phyloP scores from a whole-genome alignment of 2,113 vertebrate species.

The Isurus oxyrinchus region DNA sequence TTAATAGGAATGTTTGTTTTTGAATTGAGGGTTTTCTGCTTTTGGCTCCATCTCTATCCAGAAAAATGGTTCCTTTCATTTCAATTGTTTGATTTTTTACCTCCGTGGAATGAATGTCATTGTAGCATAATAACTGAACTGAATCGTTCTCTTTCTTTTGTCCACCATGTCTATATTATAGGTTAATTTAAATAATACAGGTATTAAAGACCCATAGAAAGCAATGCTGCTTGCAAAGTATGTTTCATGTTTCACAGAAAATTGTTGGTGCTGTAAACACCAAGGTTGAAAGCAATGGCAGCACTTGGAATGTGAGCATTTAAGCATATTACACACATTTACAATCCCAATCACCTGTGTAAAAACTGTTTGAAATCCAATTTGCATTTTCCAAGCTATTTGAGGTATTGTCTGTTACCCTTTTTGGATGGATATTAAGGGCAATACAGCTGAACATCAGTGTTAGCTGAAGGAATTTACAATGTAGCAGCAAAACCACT shows the following conservation, averaged over 20 bases:
- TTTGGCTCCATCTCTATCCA: background rate
- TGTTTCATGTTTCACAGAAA: background rate
- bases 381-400: background rate
- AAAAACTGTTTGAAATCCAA: background rate
- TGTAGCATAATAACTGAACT: background rate
- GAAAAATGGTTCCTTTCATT: background rate
- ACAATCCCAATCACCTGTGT: background rate
- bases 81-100: background rate
- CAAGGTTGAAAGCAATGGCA: background rate
- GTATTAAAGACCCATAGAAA: background rate
- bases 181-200: background rate
- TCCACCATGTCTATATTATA: background rate
- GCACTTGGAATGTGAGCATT: background rate
- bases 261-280: background rate
- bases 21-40: background rate
- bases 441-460: background rate
- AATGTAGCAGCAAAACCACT: background rate
- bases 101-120: background rate
- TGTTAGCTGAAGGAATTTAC: background rate
- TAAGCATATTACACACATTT: background rate
- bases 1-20: background rate
- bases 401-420: too few species aligned
- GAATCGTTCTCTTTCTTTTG: background rate
- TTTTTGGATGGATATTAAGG: background rate
- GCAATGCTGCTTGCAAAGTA: background rate